A percentile compares a stretch with the other conserved stretches of the same genome.
These are phyloP conservation scores for Drosophila nr. fundita DNA, from an alignment of 2,888 invertebrate genomes.

Conservation along the genomic window DNA sequence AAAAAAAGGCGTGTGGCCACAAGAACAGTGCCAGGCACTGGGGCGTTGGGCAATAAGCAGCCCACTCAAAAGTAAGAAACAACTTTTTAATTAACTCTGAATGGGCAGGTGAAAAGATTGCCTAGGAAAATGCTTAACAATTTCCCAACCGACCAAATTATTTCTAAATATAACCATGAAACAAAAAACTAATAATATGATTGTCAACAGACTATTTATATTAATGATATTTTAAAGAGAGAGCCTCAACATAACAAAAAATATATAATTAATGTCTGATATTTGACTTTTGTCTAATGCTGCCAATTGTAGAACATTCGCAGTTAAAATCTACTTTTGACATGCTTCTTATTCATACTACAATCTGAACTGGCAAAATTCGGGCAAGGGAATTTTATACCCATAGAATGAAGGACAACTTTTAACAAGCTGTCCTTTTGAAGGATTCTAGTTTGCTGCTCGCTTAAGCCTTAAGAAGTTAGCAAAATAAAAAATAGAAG, in stretches of 20 bases:
- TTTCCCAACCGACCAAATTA: neutral
- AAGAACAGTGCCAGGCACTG: slow-evolving; percentile 10
- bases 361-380: neutral
- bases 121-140: neutral
- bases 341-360: neutral
- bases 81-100: slow-evolving; percentile 49
- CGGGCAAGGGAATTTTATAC: neutral
- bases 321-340: neutral
- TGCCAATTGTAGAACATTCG: neutral
- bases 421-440: slow-evolving; percentile 10
- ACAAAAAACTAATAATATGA: neutral
- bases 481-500: neutral
- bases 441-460: slow-evolving; percentile 19
- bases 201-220: neutral
- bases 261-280: neutral
- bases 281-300: neutral
- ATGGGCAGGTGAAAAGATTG: slow-evolving; percentile 2
- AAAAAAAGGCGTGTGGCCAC: neutral
- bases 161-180: neutral
- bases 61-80: slow-evolving; percentile 23
- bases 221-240: neutral
- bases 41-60: slow-evolving; percentile 9
- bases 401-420: neutral
- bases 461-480: slow-evolving; percentile 15
- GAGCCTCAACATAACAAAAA: neutral